These are phyloP conservation scores for Capreolus pygargus DNA, from an alignment of 2,113 vertebrate genomes.

Conservation along the genomic window DNA sequence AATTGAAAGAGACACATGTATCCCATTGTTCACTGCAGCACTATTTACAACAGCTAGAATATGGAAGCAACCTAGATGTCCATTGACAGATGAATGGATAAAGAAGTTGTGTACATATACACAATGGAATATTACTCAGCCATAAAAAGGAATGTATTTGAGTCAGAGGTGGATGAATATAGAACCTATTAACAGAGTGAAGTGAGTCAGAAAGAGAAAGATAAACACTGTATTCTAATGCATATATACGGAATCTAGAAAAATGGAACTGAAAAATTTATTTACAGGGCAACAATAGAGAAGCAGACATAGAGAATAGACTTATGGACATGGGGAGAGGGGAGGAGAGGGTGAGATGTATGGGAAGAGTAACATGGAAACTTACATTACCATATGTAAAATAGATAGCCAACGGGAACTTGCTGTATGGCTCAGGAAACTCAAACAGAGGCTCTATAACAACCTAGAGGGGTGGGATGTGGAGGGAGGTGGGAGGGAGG, in stretches of 20 bases:
- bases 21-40: neutral
- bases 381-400: neutral
- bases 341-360: neutral
- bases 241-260: neutral
- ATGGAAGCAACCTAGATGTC: neutral
- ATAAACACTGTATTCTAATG: neutral
- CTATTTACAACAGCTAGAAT: neutral
- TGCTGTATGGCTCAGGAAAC: neutral
- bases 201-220: neutral
- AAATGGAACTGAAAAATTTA: neutral
- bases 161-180: neutral
- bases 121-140: neutral
- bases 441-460: neutral
- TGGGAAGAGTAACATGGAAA: neutral
- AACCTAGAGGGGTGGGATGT: neutral
- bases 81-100: neutral
- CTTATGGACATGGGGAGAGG: neutral
- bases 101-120: neutral
- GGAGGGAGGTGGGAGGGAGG: neutral
- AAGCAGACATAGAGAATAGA: neutral
- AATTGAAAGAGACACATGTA: neutral
- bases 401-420: neutral
- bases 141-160: neutral
- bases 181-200: neutral
- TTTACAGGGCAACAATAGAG: neutral